Base-by-base conservation (phyloP, 2,113 vertebrate species). In the Larimichthys polyactis region DNA sequence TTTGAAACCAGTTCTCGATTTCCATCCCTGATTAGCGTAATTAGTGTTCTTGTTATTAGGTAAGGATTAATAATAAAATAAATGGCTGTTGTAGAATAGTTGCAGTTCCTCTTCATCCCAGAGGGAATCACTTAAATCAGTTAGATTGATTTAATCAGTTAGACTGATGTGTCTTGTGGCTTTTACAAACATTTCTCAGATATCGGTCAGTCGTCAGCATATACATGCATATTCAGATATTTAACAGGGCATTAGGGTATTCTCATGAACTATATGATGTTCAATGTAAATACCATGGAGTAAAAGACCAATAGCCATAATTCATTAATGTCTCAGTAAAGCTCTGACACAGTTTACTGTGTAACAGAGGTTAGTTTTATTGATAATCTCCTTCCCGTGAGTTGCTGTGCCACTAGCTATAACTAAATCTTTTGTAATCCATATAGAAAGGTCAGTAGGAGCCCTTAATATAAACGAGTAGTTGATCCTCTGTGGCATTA, bases 401-500 rank as follows among this genome's bases (percentile, higher is more conserved):
- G 63, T 64, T 71, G 71, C 70, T 75, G 58, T 59, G 51, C 82
- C 27, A 43, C 29, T 24, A 49, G 58, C 76, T 78, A 54, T 71
- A 62, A 75, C 64, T 82, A 87, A 90, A 87, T 78, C 87, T 87
- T 71, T 64, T 65, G 71, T 89, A 89, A 91, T 92, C 90, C 84
- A 82, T 78, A 90, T 12, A 73, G 64, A 83, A 70, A 81, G 63
- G 55, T 79, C 63, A 79, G 54, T 52, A 43, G 54, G 49, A 57
- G 55, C 76, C 82, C 78, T 83, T 86, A 65, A 88, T 87, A 89
- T 70, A 89, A 78, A 82, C 76, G 82, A 86, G 75, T 62, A 51
- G 69, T 65, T 90, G 52, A 93, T 92, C 90, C 74, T 43, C 49
- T 64, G 49, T 73, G 60, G 70, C 67, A 88, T 89, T 87, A 91